A percentile compares a stretch with the other conserved stretches of the same genome.
Conservation (phyloP, 1,140 invertebrate genomes). For the Drosophila sechellia region DNA sequence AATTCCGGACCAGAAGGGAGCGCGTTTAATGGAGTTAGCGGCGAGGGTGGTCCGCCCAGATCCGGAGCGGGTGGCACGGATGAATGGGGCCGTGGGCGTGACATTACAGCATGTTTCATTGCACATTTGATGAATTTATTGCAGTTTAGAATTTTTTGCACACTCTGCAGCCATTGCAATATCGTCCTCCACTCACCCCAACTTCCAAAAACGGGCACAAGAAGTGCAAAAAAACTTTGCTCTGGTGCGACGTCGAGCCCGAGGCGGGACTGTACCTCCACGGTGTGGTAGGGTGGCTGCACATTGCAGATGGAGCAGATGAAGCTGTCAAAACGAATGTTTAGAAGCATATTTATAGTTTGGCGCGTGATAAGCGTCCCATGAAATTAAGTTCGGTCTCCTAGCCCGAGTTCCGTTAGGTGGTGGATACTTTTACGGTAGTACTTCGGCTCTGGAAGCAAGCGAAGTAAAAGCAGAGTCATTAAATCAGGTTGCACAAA, state of each 20-base stretch:
- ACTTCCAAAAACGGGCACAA: background rate
- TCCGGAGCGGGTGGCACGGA: conserved; percentile 4
- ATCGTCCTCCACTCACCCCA: conserved; percentile 19
- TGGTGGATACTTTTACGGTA: background rate
- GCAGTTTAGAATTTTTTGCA: conserved; percentile 84
- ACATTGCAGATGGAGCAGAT: conserved; percentile 45
- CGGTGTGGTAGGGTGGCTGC: background rate
- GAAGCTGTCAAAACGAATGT: conserved; percentile 77
- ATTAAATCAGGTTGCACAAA: conserved; percentile 71
- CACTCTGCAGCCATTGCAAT: conserved; percentile 73
- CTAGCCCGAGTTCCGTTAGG: background rate
- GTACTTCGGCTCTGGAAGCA: background rate
- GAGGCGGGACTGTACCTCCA: conserved; percentile 19
- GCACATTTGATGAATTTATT: conserved; percentile 84
- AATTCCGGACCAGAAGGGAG: conserved; percentile 56
- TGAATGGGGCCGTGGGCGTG: conserved; percentile 62
- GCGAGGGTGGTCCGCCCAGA: conserved; percentile 10
- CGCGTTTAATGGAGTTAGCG: conserved; percentile 59
- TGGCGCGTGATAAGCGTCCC: conserved; percentile 58
- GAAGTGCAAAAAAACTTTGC: conserved; percentile 43
- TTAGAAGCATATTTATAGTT: conserved; percentile 81
- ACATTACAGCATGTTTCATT: conserved; percentile 84
- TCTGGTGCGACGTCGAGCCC: conserved; percentile 34
- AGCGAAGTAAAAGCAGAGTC: conserved; percentile 12
- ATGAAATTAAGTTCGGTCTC: conserved; percentile 64